Evolutionary conservation across 2,797 vertebrate species (phyloP), one percentile per base, ranked within the genome.

Genomic region (Sebastolobus altivelis): DNA sequence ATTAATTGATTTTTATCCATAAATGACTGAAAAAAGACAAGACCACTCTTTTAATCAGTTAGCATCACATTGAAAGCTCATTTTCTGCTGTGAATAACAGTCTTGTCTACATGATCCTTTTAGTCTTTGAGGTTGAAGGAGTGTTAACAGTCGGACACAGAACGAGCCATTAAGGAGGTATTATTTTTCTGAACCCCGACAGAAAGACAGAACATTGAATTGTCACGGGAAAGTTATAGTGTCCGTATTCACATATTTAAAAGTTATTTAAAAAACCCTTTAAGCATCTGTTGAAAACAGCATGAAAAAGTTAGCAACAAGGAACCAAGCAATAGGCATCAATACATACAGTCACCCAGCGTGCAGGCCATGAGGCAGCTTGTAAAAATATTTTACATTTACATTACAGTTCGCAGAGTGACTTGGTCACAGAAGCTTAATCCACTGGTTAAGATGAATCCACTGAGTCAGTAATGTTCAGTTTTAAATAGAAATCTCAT

Each of bases 381-480:
- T 27, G 46, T 77, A 83, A 72, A 83, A 82, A 77, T 65, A 63
- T 49, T 77, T 73, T 61, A 79, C 75, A 72, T 61, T 25, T 25
- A 25, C 25, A 25, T 25, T 25, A 52, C 55, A 8, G 66, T 71
- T 27, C 29, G 31, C n/a, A 63, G 22, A 67, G 65, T 88, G 75
- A 84, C 78, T 43, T 46, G 9, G 71, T 67, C 73, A 82, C 73
- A 62, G 22, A 56, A 84, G 78, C 85, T 91, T 86, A 65, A 79
- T 75, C 79, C 75, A 67, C 73, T 83, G 73, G 75, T 74, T 77
- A 56, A 31, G 8, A 81, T 82, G n/a, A 77, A 59, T 79, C 83
- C 6, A 69, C 61, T 18, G 4, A 65, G 37, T 82, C 68, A 83
- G 66, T 66, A 27, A 59, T 37, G 56, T 46, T 58, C 58, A 40